These are phyloP conservation scores for Danio albolineatus DNA, from an alignment of 2,797 vertebrate genomes.

Conservation along the genomic window DNA sequence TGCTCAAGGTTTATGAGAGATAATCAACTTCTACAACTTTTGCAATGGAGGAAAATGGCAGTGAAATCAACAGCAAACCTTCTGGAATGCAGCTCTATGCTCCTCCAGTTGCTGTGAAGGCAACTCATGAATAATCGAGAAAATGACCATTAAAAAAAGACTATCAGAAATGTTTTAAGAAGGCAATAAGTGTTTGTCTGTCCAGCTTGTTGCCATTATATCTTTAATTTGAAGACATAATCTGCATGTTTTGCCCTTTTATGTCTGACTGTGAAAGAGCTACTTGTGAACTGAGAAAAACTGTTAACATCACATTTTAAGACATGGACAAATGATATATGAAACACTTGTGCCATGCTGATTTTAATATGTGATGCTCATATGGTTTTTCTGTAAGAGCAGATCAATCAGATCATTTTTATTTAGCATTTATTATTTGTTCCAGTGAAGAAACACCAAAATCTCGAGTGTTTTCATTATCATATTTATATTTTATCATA, in stretches of 20 bases:
- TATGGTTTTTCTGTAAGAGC: no score
- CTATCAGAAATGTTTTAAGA: background rate
- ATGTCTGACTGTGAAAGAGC: slow-evolving; percentile 13
- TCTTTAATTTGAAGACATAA: background rate
- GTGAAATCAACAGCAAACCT: background rate
- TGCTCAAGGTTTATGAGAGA: background rate
- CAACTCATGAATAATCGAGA: slow-evolving; percentile 11
- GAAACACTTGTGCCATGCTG: no score
- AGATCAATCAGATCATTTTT: no score
- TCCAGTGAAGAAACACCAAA: background rate
- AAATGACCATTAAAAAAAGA: slow-evolving; percentile 23
- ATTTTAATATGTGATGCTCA: no score
- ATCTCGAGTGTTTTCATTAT: background rate
- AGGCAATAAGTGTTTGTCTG: slow-evolving; percentile 25
- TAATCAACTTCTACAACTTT: background rate
- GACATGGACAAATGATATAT: no score
- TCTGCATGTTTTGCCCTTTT: background rate
- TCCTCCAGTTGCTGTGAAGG: slow-evolving; percentile 3
- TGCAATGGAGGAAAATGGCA: background rate
- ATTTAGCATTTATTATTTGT: no score
- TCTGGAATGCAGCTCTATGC: background rate
- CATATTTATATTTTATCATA: slow-evolving; percentile 42
- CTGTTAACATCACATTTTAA: no score
- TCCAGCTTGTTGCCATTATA: slow-evolving; percentile 7
- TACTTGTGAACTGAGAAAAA: background rate